phyloP scores from a whole-genome alignment of 2,888 invertebrate genomes.

The Amblyjoppa proteus region DNA sequence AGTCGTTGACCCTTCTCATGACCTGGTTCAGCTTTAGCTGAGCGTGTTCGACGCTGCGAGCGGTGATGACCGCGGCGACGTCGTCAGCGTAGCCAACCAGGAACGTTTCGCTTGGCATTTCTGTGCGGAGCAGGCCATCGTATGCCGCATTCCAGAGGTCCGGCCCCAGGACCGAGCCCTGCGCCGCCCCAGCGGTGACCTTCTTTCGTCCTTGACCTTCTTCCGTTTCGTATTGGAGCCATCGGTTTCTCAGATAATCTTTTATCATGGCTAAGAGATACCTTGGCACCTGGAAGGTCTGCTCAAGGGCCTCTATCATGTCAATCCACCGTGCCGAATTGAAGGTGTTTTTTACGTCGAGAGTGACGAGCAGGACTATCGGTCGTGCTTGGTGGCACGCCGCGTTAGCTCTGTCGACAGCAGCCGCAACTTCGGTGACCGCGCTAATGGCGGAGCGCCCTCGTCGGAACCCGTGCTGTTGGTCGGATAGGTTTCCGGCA shows the following conservation, averaged over 20 bases:
- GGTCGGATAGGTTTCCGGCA: too few relatives aligned
- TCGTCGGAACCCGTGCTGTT: slow-evolving; percentile 53
- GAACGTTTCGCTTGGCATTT: not conserved
- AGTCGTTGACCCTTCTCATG: slow-evolving; percentile 16
- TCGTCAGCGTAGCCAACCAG: slow-evolving; percentile 52
- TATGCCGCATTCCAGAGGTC: slow-evolving; percentile 49
- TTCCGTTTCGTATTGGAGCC: slow-evolving; percentile 51
- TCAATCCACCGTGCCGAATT: slow-evolving; percentile 47
- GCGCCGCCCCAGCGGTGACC: slow-evolving; percentile 19
- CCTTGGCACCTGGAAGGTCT: slow-evolving; percentile 60
- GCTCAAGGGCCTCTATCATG: slow-evolving; percentile 29
- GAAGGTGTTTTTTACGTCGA: slow-evolving; percentile 27
- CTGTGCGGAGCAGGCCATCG: slow-evolving; percentile 9
- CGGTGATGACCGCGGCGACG: slow-evolving; percentile 40
- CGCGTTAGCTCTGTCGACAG: slow-evolving; percentile 10
- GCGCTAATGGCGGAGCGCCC: slow-evolving; percentile 54
- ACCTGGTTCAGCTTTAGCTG: slow-evolving; percentile 28
- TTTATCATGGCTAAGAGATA: slow-evolving; percentile 61
- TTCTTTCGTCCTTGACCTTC: not conserved
- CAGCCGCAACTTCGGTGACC: slow-evolving; percentile 51
- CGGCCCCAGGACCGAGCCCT: slow-evolving; percentile 34
- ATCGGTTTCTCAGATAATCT: slow-evolving; percentile 58
- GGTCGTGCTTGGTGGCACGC: slow-evolving; percentile 52
- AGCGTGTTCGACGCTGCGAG: slow-evolving; percentile 6
- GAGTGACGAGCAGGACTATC: slow-evolving; percentile 52